Percentiles rank a stretch among this genome's conserved stretches.
Evolutionary conservation across 2,113 vertebrate species (phyloP).

Genomic region (Embiotoca jacksoni): DNA sequence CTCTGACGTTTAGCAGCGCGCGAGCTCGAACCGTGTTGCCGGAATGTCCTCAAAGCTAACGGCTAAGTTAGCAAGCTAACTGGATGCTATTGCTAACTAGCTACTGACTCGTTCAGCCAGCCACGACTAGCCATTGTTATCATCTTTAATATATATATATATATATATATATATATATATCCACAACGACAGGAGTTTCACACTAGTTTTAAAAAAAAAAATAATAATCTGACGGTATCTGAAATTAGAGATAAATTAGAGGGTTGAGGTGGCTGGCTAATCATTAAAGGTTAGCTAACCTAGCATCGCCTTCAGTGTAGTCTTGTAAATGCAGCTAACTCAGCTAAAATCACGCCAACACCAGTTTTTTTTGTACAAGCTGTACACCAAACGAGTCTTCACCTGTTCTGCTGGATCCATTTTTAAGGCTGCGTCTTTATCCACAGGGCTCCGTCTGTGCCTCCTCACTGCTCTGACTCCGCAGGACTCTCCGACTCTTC

Average conservation of each 20-base stretch:
- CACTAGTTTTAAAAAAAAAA: no score
- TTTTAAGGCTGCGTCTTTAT: neutral
- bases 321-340: neutral
- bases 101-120: neutral
- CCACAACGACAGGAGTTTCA: no score
- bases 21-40: neutral
- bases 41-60: slow-evolving; percentile 52
- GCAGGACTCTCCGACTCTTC: neutral
- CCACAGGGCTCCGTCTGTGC: neutral
- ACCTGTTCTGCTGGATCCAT: slow-evolving; percentile 84
- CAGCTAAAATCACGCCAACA: neutral
- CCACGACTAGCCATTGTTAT: neutral
- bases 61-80: neutral
- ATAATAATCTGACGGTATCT: no score
- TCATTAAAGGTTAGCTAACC: neutral
- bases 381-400: neutral
- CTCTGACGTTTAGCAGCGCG: neutral
- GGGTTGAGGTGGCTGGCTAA: neutral
- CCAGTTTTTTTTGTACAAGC: neutral
- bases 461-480: neutral
- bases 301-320: neutral
- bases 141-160: no score
- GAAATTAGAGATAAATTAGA: no score
- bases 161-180: neutral
- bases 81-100: neutral